Conservation (phyloP, 2,797 vertebrate genomes). For the Rhabdophis nuchalis region DNA sequence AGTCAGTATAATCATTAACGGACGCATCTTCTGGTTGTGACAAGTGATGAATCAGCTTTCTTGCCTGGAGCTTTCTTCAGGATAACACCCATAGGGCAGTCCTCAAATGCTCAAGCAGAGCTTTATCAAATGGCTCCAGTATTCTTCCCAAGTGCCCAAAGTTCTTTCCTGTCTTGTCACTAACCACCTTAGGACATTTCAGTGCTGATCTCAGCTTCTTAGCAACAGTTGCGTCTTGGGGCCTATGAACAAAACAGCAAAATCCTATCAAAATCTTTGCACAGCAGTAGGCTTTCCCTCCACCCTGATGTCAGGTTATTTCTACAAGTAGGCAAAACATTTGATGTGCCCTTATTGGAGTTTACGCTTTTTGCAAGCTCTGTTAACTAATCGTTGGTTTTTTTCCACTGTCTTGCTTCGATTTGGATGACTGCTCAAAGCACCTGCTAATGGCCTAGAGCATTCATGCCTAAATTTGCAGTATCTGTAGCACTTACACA, state of each 20-base stretch:
- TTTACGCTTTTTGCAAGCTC: constrained; percentile 46
- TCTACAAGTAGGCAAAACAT: not conserved
- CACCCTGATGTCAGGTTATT: constrained; percentile 19
- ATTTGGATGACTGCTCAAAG: constrained; percentile 60
- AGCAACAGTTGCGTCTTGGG: constrained; percentile 37
- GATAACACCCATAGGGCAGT: constrained; percentile 67
- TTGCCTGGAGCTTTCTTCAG: constrained; percentile 74
- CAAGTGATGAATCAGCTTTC: constrained; percentile 66
- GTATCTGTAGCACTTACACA: constrained; percentile 47
- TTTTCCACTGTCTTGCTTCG: constrained; percentile 61
- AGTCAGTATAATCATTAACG: constrained; percentile 61
- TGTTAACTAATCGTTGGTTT: constrained; percentile 64
- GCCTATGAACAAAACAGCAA: constrained; percentile 37
- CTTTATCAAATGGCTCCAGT: constrained; percentile 66
- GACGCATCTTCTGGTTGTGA: constrained; percentile 72
- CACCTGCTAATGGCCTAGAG: constrained; percentile 67
- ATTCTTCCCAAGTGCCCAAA: constrained; percentile 48
- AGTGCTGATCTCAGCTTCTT: constrained; percentile 71
- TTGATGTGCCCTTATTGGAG: constrained; percentile 38
- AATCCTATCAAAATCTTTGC: constrained; percentile 45
- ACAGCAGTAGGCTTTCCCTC: constrained; percentile 29
- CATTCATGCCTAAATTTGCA: constrained; percentile 48
- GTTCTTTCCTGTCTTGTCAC: constrained; percentile 61
- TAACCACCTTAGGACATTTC: constrained; percentile 66
- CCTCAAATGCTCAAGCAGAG: constrained; percentile 62